Conservation (phyloP, 2,888 invertebrate species). For the Pandemis heparana region DNA sequence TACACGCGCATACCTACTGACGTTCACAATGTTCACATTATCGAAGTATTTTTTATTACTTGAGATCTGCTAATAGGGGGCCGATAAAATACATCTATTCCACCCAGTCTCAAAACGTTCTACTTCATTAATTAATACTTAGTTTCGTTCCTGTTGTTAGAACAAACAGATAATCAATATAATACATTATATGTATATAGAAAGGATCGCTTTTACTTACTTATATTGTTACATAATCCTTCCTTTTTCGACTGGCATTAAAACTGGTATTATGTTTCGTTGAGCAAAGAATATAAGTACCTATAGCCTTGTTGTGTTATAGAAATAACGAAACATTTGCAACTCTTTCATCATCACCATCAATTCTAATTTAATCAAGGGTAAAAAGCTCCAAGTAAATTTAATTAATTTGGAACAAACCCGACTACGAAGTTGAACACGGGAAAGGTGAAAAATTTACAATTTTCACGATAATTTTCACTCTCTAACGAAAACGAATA, state of each 20-base stretch:
- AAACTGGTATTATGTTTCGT: background rate
- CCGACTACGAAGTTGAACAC: constrained; percentile 34
- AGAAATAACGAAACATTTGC: constrained; percentile 27
- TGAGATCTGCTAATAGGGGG: too few species aligned
- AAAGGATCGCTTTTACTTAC: too few species aligned
- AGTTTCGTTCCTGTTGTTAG: too few species aligned
- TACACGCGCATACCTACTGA: background rate
- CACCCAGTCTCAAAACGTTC: too few species aligned
- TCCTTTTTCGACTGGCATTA: background rate
- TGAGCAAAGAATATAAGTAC: background rate
- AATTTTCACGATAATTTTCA: constrained; percentile 51
- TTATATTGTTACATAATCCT: background rate
- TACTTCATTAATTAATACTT: too few species aligned
- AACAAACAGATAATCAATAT: too few species aligned
- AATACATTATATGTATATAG: too few species aligned
- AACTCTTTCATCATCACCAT: constrained; percentile 34
- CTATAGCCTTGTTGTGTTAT: constrained; percentile 7
- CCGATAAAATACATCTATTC: background rate
- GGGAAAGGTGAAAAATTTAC: constrained; percentile 39
- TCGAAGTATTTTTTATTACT: too few species aligned
- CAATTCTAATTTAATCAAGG: constrained; percentile 32
- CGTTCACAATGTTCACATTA: too few species aligned
- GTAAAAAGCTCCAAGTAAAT: constrained; percentile 36
- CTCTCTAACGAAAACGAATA: constrained; percentile 54
- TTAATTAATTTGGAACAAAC: constrained; percentile 35